phyloP scores from a whole-genome alignment of 1,140 invertebrate genomes.

The Polyergus mexicanus region DNA sequence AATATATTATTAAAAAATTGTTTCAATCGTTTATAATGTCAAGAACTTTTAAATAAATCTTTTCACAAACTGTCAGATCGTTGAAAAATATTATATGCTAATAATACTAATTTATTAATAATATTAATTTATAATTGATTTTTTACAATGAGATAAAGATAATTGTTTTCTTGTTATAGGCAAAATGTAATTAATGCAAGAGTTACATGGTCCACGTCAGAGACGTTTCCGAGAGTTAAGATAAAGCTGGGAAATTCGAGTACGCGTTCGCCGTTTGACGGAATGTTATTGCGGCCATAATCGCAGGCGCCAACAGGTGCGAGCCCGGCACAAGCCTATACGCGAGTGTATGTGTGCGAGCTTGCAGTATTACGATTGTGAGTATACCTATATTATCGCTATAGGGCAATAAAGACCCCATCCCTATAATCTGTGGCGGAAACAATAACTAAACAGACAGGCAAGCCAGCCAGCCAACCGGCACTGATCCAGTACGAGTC shows the following conservation, averaged over 20 bases:
- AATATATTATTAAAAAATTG: not conserved
- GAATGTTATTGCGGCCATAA: conserved; percentile 87
- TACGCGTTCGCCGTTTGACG: conserved; percentile 84
- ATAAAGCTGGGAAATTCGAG: conserved; percentile 72
- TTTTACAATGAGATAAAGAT: not conserved
- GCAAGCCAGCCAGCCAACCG: conserved; percentile 72
- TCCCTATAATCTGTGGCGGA: conserved; percentile 81
- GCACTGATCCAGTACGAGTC: conserved; percentile 74
- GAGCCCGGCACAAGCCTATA: conserved; percentile 81
- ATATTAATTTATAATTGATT: not conserved
- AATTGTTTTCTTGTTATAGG: not conserved
- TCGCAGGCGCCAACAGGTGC: conserved; percentile 86
- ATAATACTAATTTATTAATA: not conserved
- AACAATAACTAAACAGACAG: conserved; percentile 81
- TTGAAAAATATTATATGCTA: not conserved
- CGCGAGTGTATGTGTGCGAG: conserved; percentile 65
- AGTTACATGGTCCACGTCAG: conserved; percentile 13
- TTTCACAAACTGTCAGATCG: not conserved
- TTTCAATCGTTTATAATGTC: not conserved
- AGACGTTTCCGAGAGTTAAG: conserved; percentile 42
- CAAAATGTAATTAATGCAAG: conserved; percentile 9
- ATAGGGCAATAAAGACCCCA: conserved; percentile 82
- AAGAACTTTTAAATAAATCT: not conserved
- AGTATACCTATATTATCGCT: conserved; percentile 78
- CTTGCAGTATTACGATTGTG: conserved; percentile 61